Conservation (phyloP, 53 echinoderm and acorn worm genomes). For the Paelopatides confundens region DNA sequence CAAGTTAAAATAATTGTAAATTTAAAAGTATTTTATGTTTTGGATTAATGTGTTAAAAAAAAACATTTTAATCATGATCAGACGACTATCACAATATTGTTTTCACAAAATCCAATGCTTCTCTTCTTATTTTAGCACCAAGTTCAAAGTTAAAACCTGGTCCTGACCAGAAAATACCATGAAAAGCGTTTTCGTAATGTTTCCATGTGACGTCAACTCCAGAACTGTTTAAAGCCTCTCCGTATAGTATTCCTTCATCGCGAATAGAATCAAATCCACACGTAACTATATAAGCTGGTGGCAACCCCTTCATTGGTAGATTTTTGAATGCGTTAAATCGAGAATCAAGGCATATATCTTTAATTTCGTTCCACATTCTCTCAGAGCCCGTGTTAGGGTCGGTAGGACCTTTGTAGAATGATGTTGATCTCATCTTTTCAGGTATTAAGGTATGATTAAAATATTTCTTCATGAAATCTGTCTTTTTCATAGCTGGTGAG, state of each 20-base stretch:
- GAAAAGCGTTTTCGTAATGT: conserved; percentile 37
- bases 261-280: conserved; percentile 38
- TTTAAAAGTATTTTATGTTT: too few species aligned
- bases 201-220: conserved; percentile 25
- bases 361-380: conserved; percentile 10
- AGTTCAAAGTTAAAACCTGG: background rate
- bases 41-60: too few species aligned
- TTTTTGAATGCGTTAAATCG: background rate
- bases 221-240: background rate
- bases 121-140: background rate
- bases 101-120: background rate
- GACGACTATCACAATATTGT: background rate
- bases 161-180: conserved; percentile 22
- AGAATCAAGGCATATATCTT: background rate
- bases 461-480: background rate
- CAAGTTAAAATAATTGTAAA: too few species aligned
- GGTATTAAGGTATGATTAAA: conserved; percentile 1
- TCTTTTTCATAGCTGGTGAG: background rate
- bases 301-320: background rate
- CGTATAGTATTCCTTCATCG: conserved; percentile 29
- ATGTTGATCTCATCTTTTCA: background rate
- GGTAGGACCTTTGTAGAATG: conserved; percentile 20
- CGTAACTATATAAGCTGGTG: conserved; percentile 25
- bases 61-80: too few species aligned
- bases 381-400: conserved; percentile 8